Conservation (phyloP, 2,797 vertebrate species). For the Falco peregrinus region DNA sequence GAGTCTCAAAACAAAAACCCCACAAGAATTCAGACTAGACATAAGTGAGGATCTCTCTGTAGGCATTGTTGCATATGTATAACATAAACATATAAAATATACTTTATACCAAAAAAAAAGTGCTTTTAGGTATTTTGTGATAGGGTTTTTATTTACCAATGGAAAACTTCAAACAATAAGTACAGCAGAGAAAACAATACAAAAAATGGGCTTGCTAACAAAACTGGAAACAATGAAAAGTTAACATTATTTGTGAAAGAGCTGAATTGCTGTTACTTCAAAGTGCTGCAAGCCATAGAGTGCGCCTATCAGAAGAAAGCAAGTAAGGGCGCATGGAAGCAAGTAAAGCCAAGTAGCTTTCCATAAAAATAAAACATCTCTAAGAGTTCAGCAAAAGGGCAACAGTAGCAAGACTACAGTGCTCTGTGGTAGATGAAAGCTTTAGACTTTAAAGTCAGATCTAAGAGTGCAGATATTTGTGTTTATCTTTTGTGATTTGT, state of each 20-base stretch:
- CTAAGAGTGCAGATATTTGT: neutral
- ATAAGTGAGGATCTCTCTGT: neutral
- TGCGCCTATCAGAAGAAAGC: neutral
- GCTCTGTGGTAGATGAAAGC: neutral
- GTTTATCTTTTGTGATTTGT: neutral
- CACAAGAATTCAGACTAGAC: neutral
- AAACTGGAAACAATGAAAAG: neutral
- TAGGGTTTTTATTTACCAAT: neutral
- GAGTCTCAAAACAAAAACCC: neutral
- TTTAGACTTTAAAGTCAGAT: neutral
- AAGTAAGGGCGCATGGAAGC: neutral
- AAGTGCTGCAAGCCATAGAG: neutral
- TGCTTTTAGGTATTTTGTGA: neutral
- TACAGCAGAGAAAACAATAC: neutral
- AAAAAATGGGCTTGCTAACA: neutral
- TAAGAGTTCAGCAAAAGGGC: slow-evolving; percentile 32
- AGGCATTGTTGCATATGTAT: neutral
- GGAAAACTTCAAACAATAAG: neutral
- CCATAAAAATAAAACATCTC: neutral
- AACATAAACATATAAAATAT: neutral
- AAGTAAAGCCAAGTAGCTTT: neutral
- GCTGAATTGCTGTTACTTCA: neutral
- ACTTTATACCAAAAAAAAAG: neutral
- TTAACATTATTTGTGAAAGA: neutral
- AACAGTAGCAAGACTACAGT: neutral